phyloP scores from a whole-genome alignment of 30 jellyfish, hydroid and myxozoan genomes.

The Aurelia sp. region DNA sequence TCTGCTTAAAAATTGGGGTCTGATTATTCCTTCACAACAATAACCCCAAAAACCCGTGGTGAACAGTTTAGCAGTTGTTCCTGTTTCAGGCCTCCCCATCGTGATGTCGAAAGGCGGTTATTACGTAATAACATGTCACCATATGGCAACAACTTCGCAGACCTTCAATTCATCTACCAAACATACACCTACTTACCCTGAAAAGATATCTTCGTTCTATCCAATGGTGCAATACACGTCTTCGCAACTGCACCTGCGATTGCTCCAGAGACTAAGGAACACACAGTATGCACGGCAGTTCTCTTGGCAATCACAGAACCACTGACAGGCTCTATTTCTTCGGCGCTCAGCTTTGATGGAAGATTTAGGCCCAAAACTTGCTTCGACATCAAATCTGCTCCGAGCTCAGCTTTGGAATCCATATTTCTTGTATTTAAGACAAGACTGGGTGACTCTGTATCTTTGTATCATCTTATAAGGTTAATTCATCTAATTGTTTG shows the following conservation, averaged over 20 bases:
- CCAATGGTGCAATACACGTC: conserved; percentile 94
- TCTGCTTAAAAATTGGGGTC: too few species aligned
- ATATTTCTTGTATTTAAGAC: not conserved
- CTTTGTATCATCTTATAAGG: too few species aligned
- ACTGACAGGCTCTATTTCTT: not conserved
- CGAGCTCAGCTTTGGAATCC: conserved; percentile 24
- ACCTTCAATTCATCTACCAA: too few species aligned
- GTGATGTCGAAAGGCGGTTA: too few species aligned
- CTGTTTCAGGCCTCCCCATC: too few species aligned
- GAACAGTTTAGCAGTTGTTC: too few species aligned
- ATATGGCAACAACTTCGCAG: not conserved
- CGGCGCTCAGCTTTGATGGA: conserved; percentile 3
- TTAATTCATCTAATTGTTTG: too few species aligned
- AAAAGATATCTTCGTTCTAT: conserved; percentile 87
- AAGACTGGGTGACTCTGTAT: too few species aligned
- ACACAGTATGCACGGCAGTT: conserved; percentile 41
- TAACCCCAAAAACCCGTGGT: too few species aligned
- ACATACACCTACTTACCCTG: conserved; percentile 72
- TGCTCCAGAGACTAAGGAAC: conserved; percentile 88
- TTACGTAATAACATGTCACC: not conserved
- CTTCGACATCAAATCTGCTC: conserved; percentile 41
- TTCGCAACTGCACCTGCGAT: conserved; percentile 98
- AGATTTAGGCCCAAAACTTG: conserved; percentile 64
- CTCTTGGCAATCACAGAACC: conserved; percentile 23
- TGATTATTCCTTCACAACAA: too few species aligned